Conservation (phyloP, 2,113 vertebrate species). For the Pteronura brasiliensis region DNA sequence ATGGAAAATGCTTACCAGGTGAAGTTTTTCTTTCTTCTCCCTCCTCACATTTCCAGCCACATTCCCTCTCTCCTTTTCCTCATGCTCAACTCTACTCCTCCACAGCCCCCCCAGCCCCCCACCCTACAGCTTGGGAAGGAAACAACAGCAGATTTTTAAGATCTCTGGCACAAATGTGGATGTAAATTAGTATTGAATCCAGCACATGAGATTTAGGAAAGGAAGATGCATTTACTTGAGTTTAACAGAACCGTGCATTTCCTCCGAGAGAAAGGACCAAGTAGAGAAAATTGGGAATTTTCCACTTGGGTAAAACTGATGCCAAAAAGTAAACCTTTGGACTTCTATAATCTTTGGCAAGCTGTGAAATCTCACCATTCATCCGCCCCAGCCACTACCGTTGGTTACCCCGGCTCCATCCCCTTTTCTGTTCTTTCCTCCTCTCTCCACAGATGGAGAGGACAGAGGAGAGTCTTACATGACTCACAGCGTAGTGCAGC, state of each 20-base stretch:
- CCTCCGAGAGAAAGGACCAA: conserved; percentile 51
- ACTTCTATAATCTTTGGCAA: conserved; percentile 39
- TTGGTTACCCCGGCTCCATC: conserved; percentile 13
- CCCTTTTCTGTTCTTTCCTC: not conserved
- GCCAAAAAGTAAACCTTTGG: conserved; percentile 64
- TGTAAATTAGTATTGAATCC: conserved; percentile 73
- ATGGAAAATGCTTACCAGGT: conserved; percentile 83
- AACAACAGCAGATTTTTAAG: conserved; percentile 72
- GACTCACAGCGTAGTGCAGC: conserved; percentile 41
- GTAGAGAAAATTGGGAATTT: conserved; percentile 66
- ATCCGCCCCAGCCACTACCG: not conserved
- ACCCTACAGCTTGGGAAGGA: conserved; percentile 70
- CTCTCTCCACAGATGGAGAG: conserved; percentile 21
- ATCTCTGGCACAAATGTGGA: conserved; percentile 57
- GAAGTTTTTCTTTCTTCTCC: conserved; percentile 63
- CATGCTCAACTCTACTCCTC: conserved; percentile 24
- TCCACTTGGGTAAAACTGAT: conserved; percentile 53
- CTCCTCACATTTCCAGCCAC: conserved; percentile 47
- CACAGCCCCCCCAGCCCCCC: not conserved
- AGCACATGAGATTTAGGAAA: conserved; percentile 70
- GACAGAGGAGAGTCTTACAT: not conserved
- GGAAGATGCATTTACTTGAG: conserved; percentile 63
- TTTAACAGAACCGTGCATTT: conserved; percentile 62
- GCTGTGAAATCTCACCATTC: not conserved
- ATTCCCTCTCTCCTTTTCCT: conserved; percentile 22